Evolutionary conservation across 2,797 vertebrate species (phyloP).

Genomic region (Pempheris klunzingeri): DNA sequence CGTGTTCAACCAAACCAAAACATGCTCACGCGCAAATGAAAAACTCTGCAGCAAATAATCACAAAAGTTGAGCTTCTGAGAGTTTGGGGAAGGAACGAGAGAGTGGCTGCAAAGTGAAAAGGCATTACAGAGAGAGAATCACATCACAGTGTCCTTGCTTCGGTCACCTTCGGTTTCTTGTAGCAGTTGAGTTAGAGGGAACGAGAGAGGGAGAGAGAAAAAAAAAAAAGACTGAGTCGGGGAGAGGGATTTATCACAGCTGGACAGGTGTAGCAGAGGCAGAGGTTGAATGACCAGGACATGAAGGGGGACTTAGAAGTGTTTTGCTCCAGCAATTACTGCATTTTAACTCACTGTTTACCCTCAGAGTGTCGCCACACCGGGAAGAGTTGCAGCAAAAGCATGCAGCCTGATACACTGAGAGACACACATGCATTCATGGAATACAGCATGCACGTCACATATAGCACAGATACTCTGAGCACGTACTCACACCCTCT

Average conservation of each 20-base stretch:
- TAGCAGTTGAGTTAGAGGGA: slow-evolving; percentile 37
- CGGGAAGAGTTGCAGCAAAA: slow-evolving; percentile 17
- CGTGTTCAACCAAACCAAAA: slow-evolving; percentile 33
- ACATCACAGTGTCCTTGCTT: slow-evolving; percentile 54
- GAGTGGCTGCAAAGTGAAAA: slow-evolving; percentile 18
- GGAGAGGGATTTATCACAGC: slow-evolving; percentile 66
- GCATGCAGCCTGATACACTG: neutral
- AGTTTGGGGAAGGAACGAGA: slow-evolving; percentile 22
- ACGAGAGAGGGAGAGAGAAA: slow-evolving; percentile 7
- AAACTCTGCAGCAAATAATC: slow-evolving; percentile 30
- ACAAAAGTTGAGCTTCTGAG: slow-evolving; percentile 32
- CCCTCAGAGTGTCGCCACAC: slow-evolving; percentile 3
- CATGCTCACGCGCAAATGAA: slow-evolving; percentile 20
- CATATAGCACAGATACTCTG: slow-evolving; percentile 30
- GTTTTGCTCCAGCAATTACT: slow-evolving; percentile 37
- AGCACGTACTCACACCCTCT: slow-evolving; percentile 5
- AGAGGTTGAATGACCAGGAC: slow-evolving; percentile 45
- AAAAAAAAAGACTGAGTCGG: slow-evolving; percentile 7
- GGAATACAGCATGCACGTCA: slow-evolving; percentile 23
- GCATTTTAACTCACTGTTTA: slow-evolving; percentile 45
- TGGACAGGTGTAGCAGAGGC: slow-evolving; percentile 55
- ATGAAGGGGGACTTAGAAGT: slow-evolving; percentile 40
- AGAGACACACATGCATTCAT: neutral
- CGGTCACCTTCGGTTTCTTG: slow-evolving; percentile 65
- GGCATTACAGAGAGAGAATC: slow-evolving; percentile 48